Base-by-base conservation (phyloP, 2,888 invertebrate species). In the Thereva unica region DNA sequence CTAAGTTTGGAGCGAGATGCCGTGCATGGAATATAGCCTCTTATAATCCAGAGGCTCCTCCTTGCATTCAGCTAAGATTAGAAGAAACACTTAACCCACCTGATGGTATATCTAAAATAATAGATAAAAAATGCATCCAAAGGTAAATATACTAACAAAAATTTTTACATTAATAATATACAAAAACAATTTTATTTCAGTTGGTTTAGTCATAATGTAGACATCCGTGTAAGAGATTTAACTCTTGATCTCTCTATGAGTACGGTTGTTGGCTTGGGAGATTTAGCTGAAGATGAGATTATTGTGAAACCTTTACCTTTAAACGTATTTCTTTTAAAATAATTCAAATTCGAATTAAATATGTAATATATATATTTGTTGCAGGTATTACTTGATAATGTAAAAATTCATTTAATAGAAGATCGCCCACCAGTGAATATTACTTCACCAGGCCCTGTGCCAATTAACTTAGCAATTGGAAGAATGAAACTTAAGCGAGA, bases 241-340 rank as follows among this genome's bases (percentile, higher is more conserved):
- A 83, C 82, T 65, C 78, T 93, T 71, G 84, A 86, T 9, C 83
- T 94, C 63, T 88, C 89, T 57, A 91, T 92, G 89, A 92, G 92
- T 76, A 92, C 92, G 0, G 85, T 93, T 0, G 85, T 89, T 42
- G 93, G 92, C 8, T 81, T 96, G 9, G 85, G 89, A 0, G 95
- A 94, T 79, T 85, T 96, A 71, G 84, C 91, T 1, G 95, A 95
- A 77, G 95, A 96, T 79, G 95, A 96, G 82, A 85, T 92, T 44
- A 84, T 91, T 35, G 87, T 87, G 2, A 86, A 88, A 66, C 91
- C 93, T 0, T 86, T 95, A 80, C 94, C 95, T 4, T 83, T 94
- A 75, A 87, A 92, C 84, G 92, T 93, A 78, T 78, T 76, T 35
- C 67, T 49, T 64, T 42, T 23, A 9, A 41, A 38, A 57, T 34